Evolutionary conservation across 2,113 vertebrate species (phyloP).

Genomic region (Syngnathoides biaculeatus): DNA sequence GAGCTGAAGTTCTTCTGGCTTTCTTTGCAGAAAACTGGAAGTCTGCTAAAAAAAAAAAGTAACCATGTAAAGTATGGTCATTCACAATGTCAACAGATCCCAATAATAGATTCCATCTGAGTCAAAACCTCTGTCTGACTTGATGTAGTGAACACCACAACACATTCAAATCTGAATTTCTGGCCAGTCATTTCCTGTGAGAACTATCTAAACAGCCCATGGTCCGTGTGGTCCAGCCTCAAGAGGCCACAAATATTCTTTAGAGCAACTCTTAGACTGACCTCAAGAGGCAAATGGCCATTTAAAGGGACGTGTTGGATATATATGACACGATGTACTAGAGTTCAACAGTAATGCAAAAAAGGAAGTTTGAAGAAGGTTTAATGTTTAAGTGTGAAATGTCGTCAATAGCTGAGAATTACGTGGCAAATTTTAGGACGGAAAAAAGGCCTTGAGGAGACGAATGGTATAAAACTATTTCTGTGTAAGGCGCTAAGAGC

Average conservation of each 20-base stretch:
- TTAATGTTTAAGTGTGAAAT: neutral
- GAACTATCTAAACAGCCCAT: constrained; percentile 45
- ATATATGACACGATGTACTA: constrained; percentile 29
- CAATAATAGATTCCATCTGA: constrained; percentile 37
- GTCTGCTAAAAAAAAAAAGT: constrained; percentile 8
- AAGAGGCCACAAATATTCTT: constrained; percentile 42
- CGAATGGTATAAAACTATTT: constrained; percentile 11
- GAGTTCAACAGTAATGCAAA: constrained; percentile 2
- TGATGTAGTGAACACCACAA: constrained; percentile 18
- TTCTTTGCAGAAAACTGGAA: constrained; percentile 5
- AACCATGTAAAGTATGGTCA: constrained; percentile 10
- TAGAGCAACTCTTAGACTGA: constrained; percentile 48
- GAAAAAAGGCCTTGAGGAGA: constrained; percentile 8
- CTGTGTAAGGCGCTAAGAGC: constrained; percentile 3
- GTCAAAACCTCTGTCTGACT: constrained; percentile 31
- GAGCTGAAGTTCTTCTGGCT: neutral
- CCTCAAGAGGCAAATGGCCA: constrained; percentile 35
- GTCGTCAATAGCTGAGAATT: neutral
- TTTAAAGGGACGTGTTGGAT: constrained; percentile 33
- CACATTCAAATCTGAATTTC: constrained; percentile 39
- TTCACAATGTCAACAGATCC: constrained; percentile 20
- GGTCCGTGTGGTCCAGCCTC: constrained; percentile 41
- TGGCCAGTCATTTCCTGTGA: constrained; percentile 63
- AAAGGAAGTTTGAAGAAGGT: constrained; percentile 8
- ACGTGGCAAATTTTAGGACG: neutral